Evolutionary conservation across 2,113 vertebrate genomes (phyloP).

Genomic region (Casuarius casuarius): DNA sequence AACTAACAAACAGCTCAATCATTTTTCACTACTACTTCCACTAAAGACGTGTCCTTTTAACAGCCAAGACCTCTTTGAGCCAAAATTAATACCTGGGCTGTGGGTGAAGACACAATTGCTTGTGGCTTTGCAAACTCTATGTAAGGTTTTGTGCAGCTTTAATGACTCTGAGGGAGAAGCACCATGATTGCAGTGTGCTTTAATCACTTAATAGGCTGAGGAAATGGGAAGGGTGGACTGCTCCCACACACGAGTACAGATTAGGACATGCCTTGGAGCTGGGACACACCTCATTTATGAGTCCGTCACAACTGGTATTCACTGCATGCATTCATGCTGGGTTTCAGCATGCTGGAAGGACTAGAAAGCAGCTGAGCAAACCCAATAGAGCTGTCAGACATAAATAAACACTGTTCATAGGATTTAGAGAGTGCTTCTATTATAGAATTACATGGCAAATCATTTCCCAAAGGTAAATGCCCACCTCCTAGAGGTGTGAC

Average conservation of each 20-base stretch:
- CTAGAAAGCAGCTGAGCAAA: slow-evolving; percentile 47
- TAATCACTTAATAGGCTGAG: not conserved
- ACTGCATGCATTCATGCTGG: not conserved
- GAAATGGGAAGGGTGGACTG: slow-evolving; percentile 24
- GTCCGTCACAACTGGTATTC: not conserved
- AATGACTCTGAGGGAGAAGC: not conserved
- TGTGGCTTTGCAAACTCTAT: not conserved
- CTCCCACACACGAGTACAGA: not conserved
- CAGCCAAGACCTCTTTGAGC: not conserved
- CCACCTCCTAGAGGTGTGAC: not conserved
- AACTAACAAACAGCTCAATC: not conserved
- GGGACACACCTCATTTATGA: not conserved
- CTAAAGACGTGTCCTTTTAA: not conserved
- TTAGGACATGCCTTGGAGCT: slow-evolving; percentile 31
- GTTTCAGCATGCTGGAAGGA: slow-evolving; percentile 25
- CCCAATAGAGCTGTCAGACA: not conserved
- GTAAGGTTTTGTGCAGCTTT: not conserved
- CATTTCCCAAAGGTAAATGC: not conserved
- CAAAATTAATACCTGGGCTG: not conserved
- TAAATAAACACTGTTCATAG: not conserved
- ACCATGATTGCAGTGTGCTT: not conserved
- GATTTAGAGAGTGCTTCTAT: not conserved
- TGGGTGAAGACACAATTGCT: not conserved
- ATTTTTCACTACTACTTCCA: not conserved
- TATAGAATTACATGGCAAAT: not conserved